These are phyloP conservation scores for Nasua narica DNA, from an alignment of 2,797 vertebrate genomes.

Conservation along the genomic window DNA sequence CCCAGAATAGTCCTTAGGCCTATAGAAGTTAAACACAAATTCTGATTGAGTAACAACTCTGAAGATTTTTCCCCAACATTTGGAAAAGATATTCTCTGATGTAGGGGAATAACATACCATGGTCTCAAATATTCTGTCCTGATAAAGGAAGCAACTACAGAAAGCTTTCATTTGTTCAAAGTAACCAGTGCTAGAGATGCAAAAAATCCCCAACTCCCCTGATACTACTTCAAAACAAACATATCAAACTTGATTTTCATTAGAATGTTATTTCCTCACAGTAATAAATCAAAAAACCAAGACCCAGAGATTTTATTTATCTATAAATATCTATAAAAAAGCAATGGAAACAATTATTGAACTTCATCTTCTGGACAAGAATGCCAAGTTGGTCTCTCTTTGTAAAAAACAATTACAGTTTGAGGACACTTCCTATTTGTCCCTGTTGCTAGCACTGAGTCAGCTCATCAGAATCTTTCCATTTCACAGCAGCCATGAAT, in stretches of 20 bases:
- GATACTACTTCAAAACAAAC: not conserved
- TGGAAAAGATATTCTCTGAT: not conserved
- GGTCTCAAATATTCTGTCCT: not conserved
- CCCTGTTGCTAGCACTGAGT: not conserved
- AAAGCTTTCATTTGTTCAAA: not conserved
- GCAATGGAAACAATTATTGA: not conserved
- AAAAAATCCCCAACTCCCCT: not conserved
- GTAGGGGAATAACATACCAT: not conserved
- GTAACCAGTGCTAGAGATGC: not conserved
- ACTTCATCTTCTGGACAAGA: not conserved
- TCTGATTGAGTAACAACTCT: not conserved
- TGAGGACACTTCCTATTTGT: not conserved
- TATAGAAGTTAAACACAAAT: not conserved
- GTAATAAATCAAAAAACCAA: not conserved
- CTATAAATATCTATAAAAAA: not conserved
- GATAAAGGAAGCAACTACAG: not conserved
- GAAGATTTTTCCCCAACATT: not conserved
- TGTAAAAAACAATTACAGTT: not conserved
- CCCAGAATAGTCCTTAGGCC: not conserved
- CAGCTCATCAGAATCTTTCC: not conserved
- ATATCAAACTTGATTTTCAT: not conserved
- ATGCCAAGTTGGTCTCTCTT: not conserved
- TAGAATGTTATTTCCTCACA: not conserved
- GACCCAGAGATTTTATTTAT: not conserved
- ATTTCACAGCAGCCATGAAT: not conserved